Percentiles rank a stretch among this genome's conserved stretches.
Conservation (phyloP, 1,140 invertebrate genomes). For the Drosophila lowei region DNA sequence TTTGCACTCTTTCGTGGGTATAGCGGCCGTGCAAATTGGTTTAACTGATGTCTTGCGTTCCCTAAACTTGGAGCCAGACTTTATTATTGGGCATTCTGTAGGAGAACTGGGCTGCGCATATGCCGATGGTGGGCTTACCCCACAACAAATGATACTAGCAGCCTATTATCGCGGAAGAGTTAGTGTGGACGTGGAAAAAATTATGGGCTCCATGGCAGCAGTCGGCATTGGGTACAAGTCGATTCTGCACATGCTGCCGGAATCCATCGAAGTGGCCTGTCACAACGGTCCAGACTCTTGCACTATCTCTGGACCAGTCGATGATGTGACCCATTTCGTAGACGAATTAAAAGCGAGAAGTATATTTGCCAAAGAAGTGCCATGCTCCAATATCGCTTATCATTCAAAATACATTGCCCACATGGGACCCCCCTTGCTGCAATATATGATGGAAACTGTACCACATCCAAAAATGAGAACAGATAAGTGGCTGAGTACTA, state of each 20-base stretch:
- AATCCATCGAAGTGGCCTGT: constrained; percentile 91
- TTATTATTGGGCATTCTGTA: constrained; percentile 94
- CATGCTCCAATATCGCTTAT: constrained; percentile 92
- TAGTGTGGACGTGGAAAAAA: constrained; percentile 90
- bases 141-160: constrained; percentile 91
- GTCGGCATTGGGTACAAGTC: constrained; percentile 87
- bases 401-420: constrained; percentile 91
- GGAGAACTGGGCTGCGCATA: constrained; percentile 95
- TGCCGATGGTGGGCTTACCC: constrained; percentile 92
- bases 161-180: constrained; percentile 94
- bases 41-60: constrained; percentile 90
- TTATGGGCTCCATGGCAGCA: constrained; percentile 93
- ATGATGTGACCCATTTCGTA: constrained; percentile 88
- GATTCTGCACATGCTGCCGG: constrained; percentile 86
- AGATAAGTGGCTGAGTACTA: constrained; percentile 93
- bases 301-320: constrained; percentile 92
- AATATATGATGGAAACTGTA: constrained; percentile 88
- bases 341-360: constrained; percentile 87
- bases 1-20: constrained; percentile 94
- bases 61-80: constrained; percentile 90
- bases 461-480: constrained; percentile 88
- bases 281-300: constrained; percentile 93
- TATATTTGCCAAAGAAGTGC: constrained; percentile 92
- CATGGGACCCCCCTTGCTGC: constrained; percentile 88
- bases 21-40: constrained; percentile 94